phyloP scores from a whole-genome alignment of 2,888 invertebrate species.

The Liopterus haemorrhoidalis region DNA sequence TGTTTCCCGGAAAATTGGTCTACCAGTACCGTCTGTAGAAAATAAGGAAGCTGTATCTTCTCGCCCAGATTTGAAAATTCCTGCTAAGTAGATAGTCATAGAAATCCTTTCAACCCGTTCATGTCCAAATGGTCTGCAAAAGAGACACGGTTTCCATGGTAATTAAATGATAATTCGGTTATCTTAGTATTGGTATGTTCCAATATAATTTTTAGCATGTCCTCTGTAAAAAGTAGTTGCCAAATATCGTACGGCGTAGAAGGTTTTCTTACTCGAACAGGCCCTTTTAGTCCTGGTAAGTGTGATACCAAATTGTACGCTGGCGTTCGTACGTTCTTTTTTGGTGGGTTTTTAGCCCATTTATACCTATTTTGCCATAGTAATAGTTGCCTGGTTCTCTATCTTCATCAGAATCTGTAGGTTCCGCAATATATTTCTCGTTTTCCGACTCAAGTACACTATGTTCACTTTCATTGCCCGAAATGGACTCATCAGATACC shows the following conservation, averaged over 20 bases:
- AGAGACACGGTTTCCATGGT: not conserved
- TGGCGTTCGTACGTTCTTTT: not conserved
- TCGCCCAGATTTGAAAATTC: constrained; percentile 5
- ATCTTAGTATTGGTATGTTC: not conserved
- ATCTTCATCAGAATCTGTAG: constrained; percentile 6
- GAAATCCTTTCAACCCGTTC: constrained; percentile 1
- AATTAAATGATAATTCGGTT: not conserved
- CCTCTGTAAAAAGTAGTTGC: constrained; percentile 3
- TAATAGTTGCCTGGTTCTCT: constrained; percentile 15
- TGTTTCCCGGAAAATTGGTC: not conserved
- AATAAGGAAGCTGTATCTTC: not conserved
- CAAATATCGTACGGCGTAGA: constrained; percentile 2
- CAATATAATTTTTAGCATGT: not conserved
- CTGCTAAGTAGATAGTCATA: not conserved
- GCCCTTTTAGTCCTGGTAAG: not conserved
- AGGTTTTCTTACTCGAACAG: constrained; percentile 1
- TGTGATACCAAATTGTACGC: constrained; percentile 1
- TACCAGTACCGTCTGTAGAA: not conserved
- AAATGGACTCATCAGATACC: too few relatives aligned
- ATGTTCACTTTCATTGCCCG: too few relatives aligned
- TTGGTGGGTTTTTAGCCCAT: constrained; percentile 2
- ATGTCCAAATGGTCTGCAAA: constrained; percentile 3
- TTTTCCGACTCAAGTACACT: too few relatives aligned
- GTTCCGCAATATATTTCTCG: too few relatives aligned
- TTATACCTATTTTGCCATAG: constrained; percentile 1